Evolutionary conservation across 2,888 invertebrate genomes (phyloP), one percentile per base, ranked within the genome.

Genomic region (Lobophora halterata): DNA sequence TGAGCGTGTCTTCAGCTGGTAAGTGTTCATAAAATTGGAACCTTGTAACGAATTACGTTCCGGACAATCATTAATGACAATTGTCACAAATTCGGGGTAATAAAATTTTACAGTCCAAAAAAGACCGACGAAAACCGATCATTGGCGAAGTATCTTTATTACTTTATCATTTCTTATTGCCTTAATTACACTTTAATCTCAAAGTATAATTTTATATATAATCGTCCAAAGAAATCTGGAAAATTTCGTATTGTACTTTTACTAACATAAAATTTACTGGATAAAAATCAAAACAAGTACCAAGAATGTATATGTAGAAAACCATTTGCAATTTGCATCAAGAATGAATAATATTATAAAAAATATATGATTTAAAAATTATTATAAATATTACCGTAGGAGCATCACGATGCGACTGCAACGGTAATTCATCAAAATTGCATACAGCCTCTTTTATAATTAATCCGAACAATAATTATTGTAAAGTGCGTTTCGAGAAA

Each of bases 71-170:
- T 56, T 59, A 62, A 54, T 59, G 56, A 54, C 65, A 69, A 79
- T 71, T 70, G 71, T 71, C 60, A 61, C 64, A 76, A 81, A 80
- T 79, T 67, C 54, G 46, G 62, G 73, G 78, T 78, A 64, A 77
- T 81, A 81, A 81, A 79, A 75, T 66, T 81, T 79, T 78, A 81
- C 73, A 73, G 65, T 70, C 46, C 36, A 36, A 43, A 38, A 35
- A 14, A 14, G 36, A 14, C 26, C 42, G 32, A 44, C 39, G 47
- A 34, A 42, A 43, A 33, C 26, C 50, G 44, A 49, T 39, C 35
- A 41, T 23, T 36, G 35, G 38, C 34, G 31, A 35, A 24, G 41
- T 29, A 49, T 50, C 49, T 52, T 46, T 53, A 58, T 59, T 54
- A 45, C 56, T 58, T 54, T 54, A 61, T 59, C 48, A 54, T 52